phyloP scores from a whole-genome alignment of 2,797 vertebrate genomes.

The Fratercula arctica region DNA sequence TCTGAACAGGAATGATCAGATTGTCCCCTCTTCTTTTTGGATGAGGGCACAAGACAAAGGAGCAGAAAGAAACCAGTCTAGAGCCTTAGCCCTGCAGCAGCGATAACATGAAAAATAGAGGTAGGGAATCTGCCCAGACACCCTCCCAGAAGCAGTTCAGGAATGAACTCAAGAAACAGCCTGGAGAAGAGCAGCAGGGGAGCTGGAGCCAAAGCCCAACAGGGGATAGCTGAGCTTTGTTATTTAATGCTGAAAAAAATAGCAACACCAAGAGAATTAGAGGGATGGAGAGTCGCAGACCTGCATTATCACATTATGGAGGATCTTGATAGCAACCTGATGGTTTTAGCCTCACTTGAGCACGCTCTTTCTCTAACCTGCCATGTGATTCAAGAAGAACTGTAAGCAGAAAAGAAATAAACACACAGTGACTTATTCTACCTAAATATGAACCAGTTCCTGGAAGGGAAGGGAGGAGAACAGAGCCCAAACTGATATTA shows the following conservation, averaged over 20 bases:
- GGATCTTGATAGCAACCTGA: not conserved
- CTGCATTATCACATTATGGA: not conserved
- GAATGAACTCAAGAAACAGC: not conserved
- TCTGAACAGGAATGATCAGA: not conserved
- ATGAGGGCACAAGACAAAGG: not conserved
- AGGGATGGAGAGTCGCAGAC: not conserved
- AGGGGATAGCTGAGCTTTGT: not conserved
- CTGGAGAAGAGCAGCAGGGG: not conserved
- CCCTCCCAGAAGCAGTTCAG: not conserved
- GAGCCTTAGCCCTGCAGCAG: not conserved
- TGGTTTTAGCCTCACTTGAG: not conserved
- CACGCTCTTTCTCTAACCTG: not conserved
- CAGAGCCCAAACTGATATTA: not conserved
- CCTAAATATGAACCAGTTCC: not conserved
- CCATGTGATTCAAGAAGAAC: not conserved
- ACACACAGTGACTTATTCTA: constrained; percentile 15
- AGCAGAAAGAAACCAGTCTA: not conserved
- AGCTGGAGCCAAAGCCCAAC: not conserved
- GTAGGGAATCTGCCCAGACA: not conserved
- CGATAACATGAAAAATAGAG: not conserved
- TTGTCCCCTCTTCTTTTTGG: not conserved
- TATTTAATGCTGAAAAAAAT: not conserved
- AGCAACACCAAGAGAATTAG: not conserved
- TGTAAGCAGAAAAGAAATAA: not conserved
- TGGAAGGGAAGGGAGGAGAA: constrained; percentile 10